Evolutionary conservation across 1,140 invertebrate species (phyloP), one percentile per base, ranked within the genome.

Genomic region (Trigoniulus corallinus): DNA sequence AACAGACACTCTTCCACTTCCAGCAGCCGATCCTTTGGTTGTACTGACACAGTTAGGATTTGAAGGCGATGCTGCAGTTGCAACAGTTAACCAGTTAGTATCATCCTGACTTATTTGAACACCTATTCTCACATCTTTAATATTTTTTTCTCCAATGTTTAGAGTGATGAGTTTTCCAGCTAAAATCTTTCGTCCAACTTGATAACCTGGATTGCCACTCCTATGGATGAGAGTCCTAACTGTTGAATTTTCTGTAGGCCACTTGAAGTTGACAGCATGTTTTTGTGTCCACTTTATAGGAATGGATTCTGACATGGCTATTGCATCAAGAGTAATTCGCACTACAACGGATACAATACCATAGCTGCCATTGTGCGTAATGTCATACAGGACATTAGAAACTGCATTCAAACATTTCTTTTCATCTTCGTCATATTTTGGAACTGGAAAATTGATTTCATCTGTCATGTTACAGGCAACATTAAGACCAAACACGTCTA

Each of bases 121-220:
- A 34, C 7, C 15, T 7, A 34, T 15, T 7, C 29, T 15, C 7
- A 7, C 29, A 34, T 34, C 29, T 34, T 34, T 15, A 34, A 15
- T 7, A 34, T 34, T 34, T 34, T 34, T 15, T 15, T n/a, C n/a
- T n/a, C n/a, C n/a, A n/a, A n/a, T n/a, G n/a, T n/a, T n/a, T n/a
- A 15, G 15, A 34, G 18, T 18, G 12, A 44, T 18, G 4, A 4
- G 42, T 7, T 44, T 44, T 44, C 42, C 42, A 18, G 42, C 42
- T 10, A 44, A 20, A 44, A 44, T 12, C 4, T 7, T 7, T 44
- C 21, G 7, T 7, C 42, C 42, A 44, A 44, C 24, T 7, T 10
- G 7, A 44, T 44, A 44, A 7, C 42, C 42, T 7, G 42, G 42
- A 18, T 44, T 44, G 24, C 42, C 42, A 44, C 42, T 44, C 29